Conservation (phyloP, 2,888 invertebrate species). For the Rhopalosiphum nymphaeae region DNA sequence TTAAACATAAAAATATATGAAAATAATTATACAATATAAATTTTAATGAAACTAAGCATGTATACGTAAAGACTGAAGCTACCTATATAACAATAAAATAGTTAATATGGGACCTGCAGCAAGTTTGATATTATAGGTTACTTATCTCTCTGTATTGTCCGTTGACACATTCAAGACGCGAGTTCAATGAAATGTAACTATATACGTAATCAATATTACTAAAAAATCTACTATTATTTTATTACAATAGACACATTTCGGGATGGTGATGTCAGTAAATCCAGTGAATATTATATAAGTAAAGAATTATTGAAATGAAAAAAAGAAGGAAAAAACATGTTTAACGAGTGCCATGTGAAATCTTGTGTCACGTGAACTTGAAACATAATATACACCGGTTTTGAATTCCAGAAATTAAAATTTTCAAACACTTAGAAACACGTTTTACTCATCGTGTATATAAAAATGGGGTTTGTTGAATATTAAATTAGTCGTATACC, state of each 20-base stretch:
- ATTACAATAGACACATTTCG: conserved; percentile 50
- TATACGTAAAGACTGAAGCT: neutral
- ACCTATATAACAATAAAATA: neutral
- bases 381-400: conserved; percentile 58
- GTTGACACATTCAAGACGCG: conserved; percentile 25
- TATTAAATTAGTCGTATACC: conserved; percentile 1
- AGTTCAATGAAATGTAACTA: conserved; percentile 24
- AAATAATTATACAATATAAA: neutral
- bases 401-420: conserved; percentile 36
- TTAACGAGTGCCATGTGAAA: conserved; percentile 38
- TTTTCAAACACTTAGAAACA: conserved; percentile 44
- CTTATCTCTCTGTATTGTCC: neutral
- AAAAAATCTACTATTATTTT: conserved; percentile 9
- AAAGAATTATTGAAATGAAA: conserved; percentile 29
- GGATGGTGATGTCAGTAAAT: conserved; percentile 14
- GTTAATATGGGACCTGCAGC: neutral
- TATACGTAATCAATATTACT: conserved; percentile 32
- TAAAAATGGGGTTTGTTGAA: conserved; percentile 35
- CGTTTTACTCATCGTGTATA: conserved; percentile 33
- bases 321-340: conserved; percentile 39
- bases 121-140: neutral
- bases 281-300: conserved; percentile 52
- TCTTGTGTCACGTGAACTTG: conserved; percentile 60
- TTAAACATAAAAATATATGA: neutral
- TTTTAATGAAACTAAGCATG: neutral